phyloP scores from a whole-genome alignment of 1,140 invertebrate genomes.

The Ladona fulva region DNA sequence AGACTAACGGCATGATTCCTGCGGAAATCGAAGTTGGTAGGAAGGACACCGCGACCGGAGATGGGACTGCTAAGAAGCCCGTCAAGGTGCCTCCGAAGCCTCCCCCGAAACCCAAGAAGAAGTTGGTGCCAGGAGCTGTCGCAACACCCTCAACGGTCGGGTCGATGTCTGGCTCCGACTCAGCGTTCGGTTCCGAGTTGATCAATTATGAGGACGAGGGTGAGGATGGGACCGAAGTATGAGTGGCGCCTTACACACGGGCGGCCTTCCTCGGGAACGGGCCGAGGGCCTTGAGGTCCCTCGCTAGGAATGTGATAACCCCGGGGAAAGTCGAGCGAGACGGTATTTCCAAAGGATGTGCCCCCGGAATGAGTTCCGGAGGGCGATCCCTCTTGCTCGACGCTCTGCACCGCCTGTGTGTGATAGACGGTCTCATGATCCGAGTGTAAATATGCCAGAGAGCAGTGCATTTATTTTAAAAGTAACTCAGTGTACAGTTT shows the following conservation, averaged over 20 bases:
- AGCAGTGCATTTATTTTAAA: background rate
- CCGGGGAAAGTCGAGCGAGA: background rate
- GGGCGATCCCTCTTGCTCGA: too few relatives aligned
- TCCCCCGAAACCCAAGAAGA: conserved; percentile 72
- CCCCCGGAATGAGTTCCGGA: too few relatives aligned
- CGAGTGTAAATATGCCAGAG: background rate
- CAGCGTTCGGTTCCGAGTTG: conserved; percentile 29
- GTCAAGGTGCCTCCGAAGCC: conserved; percentile 66
- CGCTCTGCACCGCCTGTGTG: background rate
- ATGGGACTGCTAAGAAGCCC: background rate
- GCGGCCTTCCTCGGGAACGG: background rate
- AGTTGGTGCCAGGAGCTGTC: conserved; percentile 38
- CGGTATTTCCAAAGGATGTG: background rate
- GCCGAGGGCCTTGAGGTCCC: background rate
- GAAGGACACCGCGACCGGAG: too few relatives aligned
- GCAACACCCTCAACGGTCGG: conserved; percentile 37
- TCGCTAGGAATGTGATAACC: background rate
- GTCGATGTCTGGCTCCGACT: background rate
- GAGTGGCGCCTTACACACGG: conserved; percentile 23
- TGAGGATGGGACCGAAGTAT: conserved; percentile 79
- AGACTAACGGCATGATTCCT: background rate
- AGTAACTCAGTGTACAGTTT: background rate
- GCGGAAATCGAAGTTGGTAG: too few relatives aligned
- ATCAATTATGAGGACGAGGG: conserved; percentile 65
- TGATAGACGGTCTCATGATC: background rate